phyloP scores from a whole-genome alignment of 2,888 invertebrate genomes.

The Apocheima hispidaria region DNA sequence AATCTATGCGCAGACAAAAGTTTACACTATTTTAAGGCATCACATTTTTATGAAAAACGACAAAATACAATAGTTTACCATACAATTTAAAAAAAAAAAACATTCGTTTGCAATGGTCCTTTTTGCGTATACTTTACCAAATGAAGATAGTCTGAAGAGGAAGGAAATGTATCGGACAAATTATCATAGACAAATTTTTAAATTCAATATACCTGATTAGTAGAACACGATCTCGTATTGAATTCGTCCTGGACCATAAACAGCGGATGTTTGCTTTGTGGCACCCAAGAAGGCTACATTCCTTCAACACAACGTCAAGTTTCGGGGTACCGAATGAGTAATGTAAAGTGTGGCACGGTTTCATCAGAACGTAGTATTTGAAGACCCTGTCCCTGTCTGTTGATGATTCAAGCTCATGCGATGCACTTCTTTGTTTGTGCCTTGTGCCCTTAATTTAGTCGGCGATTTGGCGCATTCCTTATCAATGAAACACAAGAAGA shows the following conservation, averaged over 20 bases:
- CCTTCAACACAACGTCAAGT: background rate
- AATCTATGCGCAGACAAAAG: too few species aligned
- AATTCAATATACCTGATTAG: conserved; percentile 43
- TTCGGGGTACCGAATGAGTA: conserved; percentile 21
- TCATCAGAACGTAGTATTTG: conserved; percentile 27
- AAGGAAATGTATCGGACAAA: conserved; percentile 36
- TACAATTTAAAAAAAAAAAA: too few species aligned
- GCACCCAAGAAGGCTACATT: conserved; percentile 9
- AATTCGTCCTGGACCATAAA: conserved; percentile 45
- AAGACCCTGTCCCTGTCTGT: conserved; percentile 24
- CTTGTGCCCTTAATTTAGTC: conserved; percentile 51
- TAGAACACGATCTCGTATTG: conserved; percentile 52
- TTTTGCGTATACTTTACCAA: conserved; percentile 9
- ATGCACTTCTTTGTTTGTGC: conserved; percentile 53
- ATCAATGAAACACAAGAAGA: conserved; percentile 53
- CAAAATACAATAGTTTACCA: too few species aligned
- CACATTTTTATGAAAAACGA: too few species aligned
- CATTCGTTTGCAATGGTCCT: too few species aligned
- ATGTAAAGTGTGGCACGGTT: conserved; percentile 20
- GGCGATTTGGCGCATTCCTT: conserved; percentile 61
- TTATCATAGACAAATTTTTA: conserved; percentile 35
- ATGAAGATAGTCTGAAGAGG: conserved; percentile 39
- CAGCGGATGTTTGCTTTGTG: conserved; percentile 29
- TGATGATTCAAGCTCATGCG: conserved; percentile 52
- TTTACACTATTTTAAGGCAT: too few species aligned